Conservation (phyloP, 2,888 invertebrate genomes). For the Himalopsyche japonica region DNA sequence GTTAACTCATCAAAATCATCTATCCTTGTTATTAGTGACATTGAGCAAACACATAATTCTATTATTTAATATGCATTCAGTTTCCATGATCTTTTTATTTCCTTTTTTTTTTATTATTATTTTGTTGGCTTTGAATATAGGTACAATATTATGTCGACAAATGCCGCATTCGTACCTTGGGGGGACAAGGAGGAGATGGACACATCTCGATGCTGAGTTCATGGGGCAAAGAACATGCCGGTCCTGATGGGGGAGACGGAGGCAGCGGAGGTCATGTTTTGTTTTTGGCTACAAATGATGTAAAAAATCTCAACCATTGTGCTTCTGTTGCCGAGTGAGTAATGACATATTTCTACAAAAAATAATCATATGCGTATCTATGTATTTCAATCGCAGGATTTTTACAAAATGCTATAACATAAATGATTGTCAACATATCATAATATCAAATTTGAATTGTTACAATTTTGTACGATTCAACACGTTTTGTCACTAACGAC, state of each 20-base stretch:
- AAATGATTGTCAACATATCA: too few relatives aligned
- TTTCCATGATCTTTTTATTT: neutral
- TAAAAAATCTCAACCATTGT: conserved; percentile 74
- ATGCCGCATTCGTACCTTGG: conserved; percentile 67
- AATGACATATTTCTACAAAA: too few relatives aligned
- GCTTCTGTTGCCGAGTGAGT: conserved; percentile 50
- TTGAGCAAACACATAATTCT: neutral
- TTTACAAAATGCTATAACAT: too few relatives aligned
- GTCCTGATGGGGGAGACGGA: conserved; percentile 96
- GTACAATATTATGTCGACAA: conserved; percentile 73
- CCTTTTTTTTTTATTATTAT: neutral
- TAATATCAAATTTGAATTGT: too few relatives aligned
- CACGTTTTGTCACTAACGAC: too few relatives aligned
- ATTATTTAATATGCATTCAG: neutral
- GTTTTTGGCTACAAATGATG: conserved; percentile 70
- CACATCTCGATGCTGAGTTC: conserved; percentile 82
- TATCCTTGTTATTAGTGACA: neutral
- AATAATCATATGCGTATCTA: too few relatives aligned
- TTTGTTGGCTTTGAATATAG: conserved; percentile 45
- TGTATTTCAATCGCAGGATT: too few relatives aligned
- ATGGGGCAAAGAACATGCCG: conserved; percentile 85
- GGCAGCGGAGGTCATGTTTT: conserved; percentile 95
- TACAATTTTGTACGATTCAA: too few relatives aligned
- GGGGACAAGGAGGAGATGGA: conserved; percentile 93
- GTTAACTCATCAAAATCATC: too few relatives aligned